Base-by-base conservation (phyloP, 2,797 vertebrate genomes). In the Petrocephalus sullivani region DNA sequence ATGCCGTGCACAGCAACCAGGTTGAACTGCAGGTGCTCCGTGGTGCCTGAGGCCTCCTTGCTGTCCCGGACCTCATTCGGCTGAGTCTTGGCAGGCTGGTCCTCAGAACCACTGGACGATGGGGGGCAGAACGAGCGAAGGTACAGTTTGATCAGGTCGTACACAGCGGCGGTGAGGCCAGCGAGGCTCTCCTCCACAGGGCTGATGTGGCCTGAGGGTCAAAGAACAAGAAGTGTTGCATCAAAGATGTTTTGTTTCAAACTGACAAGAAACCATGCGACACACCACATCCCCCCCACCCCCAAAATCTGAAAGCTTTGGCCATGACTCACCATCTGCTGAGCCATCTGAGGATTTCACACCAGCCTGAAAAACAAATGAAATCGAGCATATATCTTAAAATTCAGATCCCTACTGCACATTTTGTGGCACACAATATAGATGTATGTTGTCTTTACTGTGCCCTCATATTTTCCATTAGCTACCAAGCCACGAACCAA, bases 21-120 rank as follows among this genome's bases (percentile, higher is more conserved):
- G 81, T 97, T 98, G 93, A 99, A 99, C 89, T 99, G 97, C 71
- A 99, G 96, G 90, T 99, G 97, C 90, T 99, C 97, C 4, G 96
- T 95, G 87, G 97, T 95, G 85, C 96, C 96, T n/a, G 96, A 97
- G 0, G 97, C 97, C 91, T 98, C 98, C 90, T 94, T 97, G 87
- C 93, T 93, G 89, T 85, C 92, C 87, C 85, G 94, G 6, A 37
- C 82, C 28, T 90, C 95, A 2, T 87, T 41, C 1, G 83, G 6
- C 0, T 92, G 92, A 0, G 87, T 87, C 0, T 93, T 90, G 0
- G 87, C 71, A 5, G 60, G 57, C 54, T 21, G 57, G 51, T 21
- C 81, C 28, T 90, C 95, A 0, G 87, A 61, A 4, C 64, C 46
- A 14, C 10, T 49, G 28, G 88, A 28, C 0, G 92, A 93, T 0